Base-by-base conservation (phyloP, 2,113 vertebrate genomes). In the Pseudorectes ferrugineus region DNA sequence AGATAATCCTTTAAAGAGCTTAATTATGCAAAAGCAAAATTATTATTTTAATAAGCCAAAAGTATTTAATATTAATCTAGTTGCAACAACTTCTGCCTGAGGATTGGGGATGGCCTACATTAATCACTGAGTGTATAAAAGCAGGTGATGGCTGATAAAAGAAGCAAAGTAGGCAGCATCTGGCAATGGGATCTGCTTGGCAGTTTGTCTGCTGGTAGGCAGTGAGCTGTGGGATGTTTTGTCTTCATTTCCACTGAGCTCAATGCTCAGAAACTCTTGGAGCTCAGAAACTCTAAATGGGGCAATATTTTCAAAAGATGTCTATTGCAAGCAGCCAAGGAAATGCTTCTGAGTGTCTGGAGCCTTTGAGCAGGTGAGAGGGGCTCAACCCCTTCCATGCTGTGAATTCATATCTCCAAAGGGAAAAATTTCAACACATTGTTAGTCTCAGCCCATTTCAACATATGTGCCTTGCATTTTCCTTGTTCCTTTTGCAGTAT, bases 11-110 rank as follows among this genome's bases (percentile, higher is more conserved):
- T 90, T 89, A 91, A 92, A 94, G 63, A 81, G 77, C 51, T 72
- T 83, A 96, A 93, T 87, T 86, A 91, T 78, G 58, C 52, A 71
- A 85, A 74, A n/a, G 2, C 21, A 82, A 73, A 94, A 81, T 86
- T 79, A 40, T 89, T 80, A 86, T 62, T 55, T 51, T 77, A 92
- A 89, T 84, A 66, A 95, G 45, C 25, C 51, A 46, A 20, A 93
- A 84, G 59, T 52, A 35, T 89, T 91, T 94, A 94, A 95, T 95
- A 94, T 87, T 95, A 83, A 96, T 66, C 12, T 45, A 75, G 48
- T 38, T 68, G 62, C 86, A 95, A 57, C 24, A 71, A 36, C 57
- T 76, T 79, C 29, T 46, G 93, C 93, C 77, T 81, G 45, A 93
- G 85, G 85, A 92, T 29, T 81, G 40, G 24, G 23, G 7, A 54